Evolutionary conservation across 2,888 invertebrate genomes (phyloP).

Genomic region (Folsomia candida): DNA sequence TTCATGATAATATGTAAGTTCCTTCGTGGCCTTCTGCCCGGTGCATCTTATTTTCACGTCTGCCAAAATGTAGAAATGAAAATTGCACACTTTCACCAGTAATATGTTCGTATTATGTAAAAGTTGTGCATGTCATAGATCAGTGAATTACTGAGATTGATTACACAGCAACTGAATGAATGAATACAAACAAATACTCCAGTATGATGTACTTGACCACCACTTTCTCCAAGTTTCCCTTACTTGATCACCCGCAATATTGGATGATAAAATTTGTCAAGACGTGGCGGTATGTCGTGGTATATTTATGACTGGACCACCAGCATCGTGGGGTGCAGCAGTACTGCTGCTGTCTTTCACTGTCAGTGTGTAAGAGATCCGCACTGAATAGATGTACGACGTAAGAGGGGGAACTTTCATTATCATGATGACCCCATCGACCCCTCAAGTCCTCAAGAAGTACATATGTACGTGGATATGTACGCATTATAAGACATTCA

Average conservation of each 20-base stretch:
- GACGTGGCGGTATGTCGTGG: no score
- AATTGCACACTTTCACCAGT: not conserved
- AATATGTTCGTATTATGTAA: no score
- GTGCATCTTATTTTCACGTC: not conserved
- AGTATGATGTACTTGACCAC: no score
- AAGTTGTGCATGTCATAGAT: no score
- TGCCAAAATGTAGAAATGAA: not conserved
- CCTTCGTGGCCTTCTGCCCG: no score
- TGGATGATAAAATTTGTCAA: not conserved
- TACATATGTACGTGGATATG: not conserved
- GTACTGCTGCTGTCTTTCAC: constrained; percentile 6
- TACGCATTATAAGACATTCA: not conserved
- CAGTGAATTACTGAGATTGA: no score
- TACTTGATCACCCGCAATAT: not conserved
- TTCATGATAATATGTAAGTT: no score
- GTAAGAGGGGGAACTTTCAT: constrained; percentile 37
- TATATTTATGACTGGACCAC: no score
- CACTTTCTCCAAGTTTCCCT: not conserved
- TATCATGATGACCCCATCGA: constrained; percentile 40
- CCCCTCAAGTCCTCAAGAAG: constrained; percentile 19
- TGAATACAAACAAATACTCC: no score
- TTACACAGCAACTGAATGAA: no score
- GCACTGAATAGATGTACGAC: not conserved
- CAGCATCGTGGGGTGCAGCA: not conserved
- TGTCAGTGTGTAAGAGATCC: not conserved